These are phyloP conservation scores for Vireo griseus DNA, from an alignment of 2,797 vertebrate species.

Conservation along the genomic window DNA sequence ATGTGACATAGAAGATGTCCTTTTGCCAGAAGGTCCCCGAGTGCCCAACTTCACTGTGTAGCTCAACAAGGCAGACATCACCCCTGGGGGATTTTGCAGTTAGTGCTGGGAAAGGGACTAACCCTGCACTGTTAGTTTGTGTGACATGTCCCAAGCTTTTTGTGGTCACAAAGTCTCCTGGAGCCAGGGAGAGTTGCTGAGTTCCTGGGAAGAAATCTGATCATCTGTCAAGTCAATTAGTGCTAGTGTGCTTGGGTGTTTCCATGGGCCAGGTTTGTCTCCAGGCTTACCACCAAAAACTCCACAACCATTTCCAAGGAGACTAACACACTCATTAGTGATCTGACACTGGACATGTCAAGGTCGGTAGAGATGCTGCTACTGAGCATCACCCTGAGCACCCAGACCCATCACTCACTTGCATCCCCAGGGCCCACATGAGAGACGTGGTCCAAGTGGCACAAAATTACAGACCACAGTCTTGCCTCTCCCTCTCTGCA, in stretches of 20 bases:
- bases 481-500: not conserved
- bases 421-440: accelerated
- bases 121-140: not conserved
- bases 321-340: accelerated
- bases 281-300: not conserved
- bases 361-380: not conserved
- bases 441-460: accelerated
- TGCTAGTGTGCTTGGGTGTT: not conserved
- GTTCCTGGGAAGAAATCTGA: not conserved
- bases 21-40: not conserved
- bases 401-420: not conserved
- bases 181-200: not conserved
- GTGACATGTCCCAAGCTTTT: not conserved
- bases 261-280: not conserved
- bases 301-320: not conserved
- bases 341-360: accelerated
- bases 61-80: not conserved
- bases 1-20: not conserved
- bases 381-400: not conserved
- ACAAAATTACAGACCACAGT: accelerated
- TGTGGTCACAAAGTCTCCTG: not conserved
- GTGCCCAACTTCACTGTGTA: not conserved
- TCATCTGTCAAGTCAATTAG: not conserved
- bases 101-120: not conserved
- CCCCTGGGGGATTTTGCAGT: not conserved